Evolutionary conservation across 2,113 vertebrate genomes (phyloP).

Genomic region (Tursiops truncatus): DNA sequence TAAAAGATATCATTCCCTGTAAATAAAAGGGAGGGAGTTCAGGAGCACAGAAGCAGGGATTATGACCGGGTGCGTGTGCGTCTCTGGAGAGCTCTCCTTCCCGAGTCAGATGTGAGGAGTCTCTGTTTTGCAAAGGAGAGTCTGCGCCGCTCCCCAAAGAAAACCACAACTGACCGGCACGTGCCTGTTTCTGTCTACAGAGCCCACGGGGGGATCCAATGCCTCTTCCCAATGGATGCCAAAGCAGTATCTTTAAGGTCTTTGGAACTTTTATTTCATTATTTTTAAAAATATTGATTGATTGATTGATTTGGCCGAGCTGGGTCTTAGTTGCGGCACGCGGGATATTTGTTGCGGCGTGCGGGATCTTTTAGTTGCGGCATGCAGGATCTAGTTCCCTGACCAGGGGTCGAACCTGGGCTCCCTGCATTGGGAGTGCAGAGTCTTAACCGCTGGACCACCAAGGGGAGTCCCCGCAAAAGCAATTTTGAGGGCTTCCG

Average conservation of each 20-base stretch:
- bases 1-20: not conserved
- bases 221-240: not conserved
- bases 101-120: accelerated
- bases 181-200: not conserved
- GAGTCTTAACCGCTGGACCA: no score
- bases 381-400: no score
- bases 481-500: not conserved
- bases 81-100: not conserved
- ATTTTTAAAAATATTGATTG: no score
- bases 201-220: not conserved
- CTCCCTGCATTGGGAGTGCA: no score
- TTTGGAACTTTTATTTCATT: no score
- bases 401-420: no score
- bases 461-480: not conserved
- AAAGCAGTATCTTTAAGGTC: not conserved
- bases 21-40: not conserved
- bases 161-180: no score
- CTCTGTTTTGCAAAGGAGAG: not conserved
- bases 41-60: accelerated
- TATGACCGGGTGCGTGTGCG: accelerated
- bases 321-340: no score
- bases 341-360: no score
- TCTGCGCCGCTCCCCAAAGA: accelerated
- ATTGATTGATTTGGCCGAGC: no score
- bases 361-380: no score